Evolutionary conservation across 2,113 vertebrate species (phyloP).

Genomic region (Mirounga angustirostris): DNA sequence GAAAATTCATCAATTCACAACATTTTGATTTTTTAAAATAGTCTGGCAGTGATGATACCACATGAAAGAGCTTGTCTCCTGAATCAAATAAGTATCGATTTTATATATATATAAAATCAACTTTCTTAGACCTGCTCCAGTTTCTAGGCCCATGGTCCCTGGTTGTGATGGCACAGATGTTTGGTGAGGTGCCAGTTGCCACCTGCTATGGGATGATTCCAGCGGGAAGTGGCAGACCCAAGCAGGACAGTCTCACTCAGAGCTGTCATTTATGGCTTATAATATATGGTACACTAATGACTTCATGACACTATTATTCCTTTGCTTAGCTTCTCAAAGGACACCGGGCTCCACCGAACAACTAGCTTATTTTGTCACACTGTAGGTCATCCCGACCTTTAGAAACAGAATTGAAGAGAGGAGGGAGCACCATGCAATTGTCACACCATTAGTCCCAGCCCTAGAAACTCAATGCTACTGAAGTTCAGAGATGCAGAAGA

Average conservation of each 20-base stretch:
- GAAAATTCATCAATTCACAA: background rate
- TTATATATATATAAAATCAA: background rate
- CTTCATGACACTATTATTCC: constrained; percentile 52
- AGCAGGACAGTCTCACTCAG: background rate
- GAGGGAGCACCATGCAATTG: constrained; percentile 57
- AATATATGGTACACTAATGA: constrained; percentile 55
- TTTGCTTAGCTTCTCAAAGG: constrained; percentile 77
- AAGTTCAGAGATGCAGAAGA: constrained; percentile 78
- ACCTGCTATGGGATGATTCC: background rate
- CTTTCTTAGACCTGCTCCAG: background rate
- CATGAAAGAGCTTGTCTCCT: background rate
- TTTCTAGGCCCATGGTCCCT: background rate
- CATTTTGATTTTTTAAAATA: constrained; percentile 49
- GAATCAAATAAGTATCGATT: background rate
- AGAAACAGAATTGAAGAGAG: constrained; percentile 68
- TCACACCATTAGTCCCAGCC: constrained; percentile 68
- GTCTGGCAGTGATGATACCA: background rate
- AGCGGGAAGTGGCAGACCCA: background rate
- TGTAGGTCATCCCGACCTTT: constrained; percentile 77
- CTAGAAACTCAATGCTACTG: constrained; percentile 53
- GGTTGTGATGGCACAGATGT: background rate
- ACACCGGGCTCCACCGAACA: constrained; percentile 68
- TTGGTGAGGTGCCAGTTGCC: background rate
- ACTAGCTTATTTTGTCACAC: constrained; percentile 77
- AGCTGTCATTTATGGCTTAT: constrained; percentile 66